Percentiles rank a stretch among this genome's conserved stretches.
These are phyloP conservation scores for Oscheius sp. DNA, from an alignment of 1,140 invertebrate species.

Conservation along the genomic window DNA sequence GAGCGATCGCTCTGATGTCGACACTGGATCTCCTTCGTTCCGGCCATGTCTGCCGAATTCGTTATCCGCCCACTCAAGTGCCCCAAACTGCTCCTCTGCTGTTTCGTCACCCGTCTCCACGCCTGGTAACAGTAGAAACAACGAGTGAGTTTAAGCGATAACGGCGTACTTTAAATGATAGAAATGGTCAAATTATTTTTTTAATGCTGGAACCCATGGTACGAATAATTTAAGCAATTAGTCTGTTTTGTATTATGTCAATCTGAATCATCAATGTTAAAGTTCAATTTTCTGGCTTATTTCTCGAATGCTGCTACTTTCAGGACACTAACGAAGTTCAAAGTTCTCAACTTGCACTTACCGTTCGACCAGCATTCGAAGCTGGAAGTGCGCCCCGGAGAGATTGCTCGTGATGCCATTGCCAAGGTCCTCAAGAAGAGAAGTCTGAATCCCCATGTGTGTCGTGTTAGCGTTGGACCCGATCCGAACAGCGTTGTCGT, in stretches of 20 bases:
- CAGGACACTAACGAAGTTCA: slow-evolving; percentile 21
- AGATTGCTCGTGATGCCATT: slow-evolving; percentile 29
- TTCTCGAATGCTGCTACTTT: not conserved
- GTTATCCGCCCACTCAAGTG: not conserved
- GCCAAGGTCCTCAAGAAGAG: slow-evolving; percentile 23
- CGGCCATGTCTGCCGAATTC: not conserved
- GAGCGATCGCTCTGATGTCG: not conserved
- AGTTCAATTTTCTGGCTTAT: not conserved
- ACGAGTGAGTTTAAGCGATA: too few species aligned
- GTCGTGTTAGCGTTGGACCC: slow-evolving; percentile 14
- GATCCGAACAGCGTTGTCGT: slow-evolving; percentile 20
- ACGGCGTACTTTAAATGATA: too few species aligned
- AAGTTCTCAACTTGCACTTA: slow-evolving; percentile 22
- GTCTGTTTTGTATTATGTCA: not conserved
- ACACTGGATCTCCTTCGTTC: too few species aligned
- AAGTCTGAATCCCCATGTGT: slow-evolving; percentile 22
- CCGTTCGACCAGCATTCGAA: slow-evolving; percentile 39
- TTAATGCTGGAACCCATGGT: too few species aligned
- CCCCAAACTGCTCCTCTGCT: not conserved
- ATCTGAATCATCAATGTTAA: not conserved
- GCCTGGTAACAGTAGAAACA: too few species aligned
- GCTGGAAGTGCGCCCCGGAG: slow-evolving; percentile 26
- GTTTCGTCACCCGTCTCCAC: not conserved
- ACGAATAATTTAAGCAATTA: too few species aligned
- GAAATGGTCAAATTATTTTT: too few species aligned